phyloP scores from a whole-genome alignment of 1,140 invertebrate genomes.

The Drosophila sp. region DNA sequence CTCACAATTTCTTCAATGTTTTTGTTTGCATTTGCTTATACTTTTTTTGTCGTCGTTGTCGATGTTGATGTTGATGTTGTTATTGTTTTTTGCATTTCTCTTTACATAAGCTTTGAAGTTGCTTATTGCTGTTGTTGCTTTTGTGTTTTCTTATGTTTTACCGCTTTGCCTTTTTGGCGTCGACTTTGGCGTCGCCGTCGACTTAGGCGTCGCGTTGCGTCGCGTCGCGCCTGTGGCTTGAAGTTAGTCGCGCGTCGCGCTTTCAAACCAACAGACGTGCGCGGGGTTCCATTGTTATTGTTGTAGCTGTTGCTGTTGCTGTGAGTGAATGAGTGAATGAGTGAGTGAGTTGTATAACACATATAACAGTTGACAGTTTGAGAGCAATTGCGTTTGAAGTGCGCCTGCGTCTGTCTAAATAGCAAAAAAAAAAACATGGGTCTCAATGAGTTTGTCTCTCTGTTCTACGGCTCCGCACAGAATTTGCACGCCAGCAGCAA shows the following conservation, averaged over 20 bases:
- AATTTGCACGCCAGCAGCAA: conserved; percentile 66
- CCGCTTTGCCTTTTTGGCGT: conserved; percentile 24
- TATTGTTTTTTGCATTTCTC: conserved; percentile 52
- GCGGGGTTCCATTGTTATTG: conserved; percentile 24
- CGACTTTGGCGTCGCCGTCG: conserved; percentile 23
- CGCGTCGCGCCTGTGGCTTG: conserved; percentile 54
- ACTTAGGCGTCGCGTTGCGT: conserved; percentile 50
- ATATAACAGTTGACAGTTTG: conserved; percentile 65
- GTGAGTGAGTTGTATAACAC: conserved; percentile 1
- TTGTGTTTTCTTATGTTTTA: conserved; percentile 37
- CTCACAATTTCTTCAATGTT: conserved; percentile 46
- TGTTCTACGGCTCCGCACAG: conserved; percentile 82
- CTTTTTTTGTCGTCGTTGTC: too few species aligned
- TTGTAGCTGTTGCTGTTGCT: too few species aligned
- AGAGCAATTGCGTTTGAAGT: conserved; percentile 32
- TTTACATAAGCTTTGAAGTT: conserved; percentile 58
- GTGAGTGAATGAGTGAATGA: conserved; percentile 5
- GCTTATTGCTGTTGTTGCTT: conserved; percentile 20
- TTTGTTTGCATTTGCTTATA: conserved; percentile 10
- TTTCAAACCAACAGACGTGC: conserved; percentile 68
- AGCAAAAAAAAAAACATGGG: conserved; percentile 46
- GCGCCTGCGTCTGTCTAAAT: conserved; percentile 52
- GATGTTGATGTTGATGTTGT: conserved; percentile 19
- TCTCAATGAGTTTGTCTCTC: conserved; percentile 80
- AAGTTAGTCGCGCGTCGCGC: conserved; percentile 65